phyloP scores from a whole-genome alignment of 2,888 invertebrate species.

The Andrena camellia region DNA sequence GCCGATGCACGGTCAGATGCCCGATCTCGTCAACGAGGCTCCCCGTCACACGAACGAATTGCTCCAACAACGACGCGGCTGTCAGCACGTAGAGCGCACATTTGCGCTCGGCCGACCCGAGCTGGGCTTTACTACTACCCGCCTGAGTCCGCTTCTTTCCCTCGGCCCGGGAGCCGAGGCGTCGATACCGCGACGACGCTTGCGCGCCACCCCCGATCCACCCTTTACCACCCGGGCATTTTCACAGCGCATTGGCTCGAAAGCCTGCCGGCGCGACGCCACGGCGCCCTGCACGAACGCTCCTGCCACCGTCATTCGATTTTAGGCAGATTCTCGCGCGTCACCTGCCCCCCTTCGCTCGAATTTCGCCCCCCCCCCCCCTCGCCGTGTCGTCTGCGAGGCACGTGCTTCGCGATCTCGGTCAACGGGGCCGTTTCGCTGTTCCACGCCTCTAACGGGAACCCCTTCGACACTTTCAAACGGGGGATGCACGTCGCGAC shows the following conservation, averaged over 20 bases:
- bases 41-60: conserved; percentile 35
- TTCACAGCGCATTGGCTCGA: conserved; percentile 77
- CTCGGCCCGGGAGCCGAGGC: conserved; percentile 81
- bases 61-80: conserved; percentile 55
- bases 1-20: not conserved
- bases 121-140: conserved; percentile 83
- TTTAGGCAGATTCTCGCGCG: conserved; percentile 30
- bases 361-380: not conserved
- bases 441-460: conserved; percentile 8
- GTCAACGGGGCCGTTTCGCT: conserved; percentile 40
- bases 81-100: conserved; percentile 51
- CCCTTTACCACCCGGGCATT: conserved; percentile 73
- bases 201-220: conserved; percentile 82
- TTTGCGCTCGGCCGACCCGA: conserved; percentile 78
- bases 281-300: conserved; percentile 59
- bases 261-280: conserved; percentile 67
- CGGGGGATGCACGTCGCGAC: conserved; percentile 3
- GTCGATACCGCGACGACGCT: conserved; percentile 82
- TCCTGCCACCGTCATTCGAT: conserved; percentile 24
- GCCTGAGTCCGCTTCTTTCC: conserved; percentile 67
- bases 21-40: not conserved
- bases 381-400: not conserved
- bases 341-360: not conserved
- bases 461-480: not conserved
- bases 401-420: conserved; percentile 55